A percentile compares a stretch with the other conserved stretches of the same genome.
Evolutionary conservation across 2,113 vertebrate species (phyloP).

Genomic region (Alexandromys fortis): DNA sequence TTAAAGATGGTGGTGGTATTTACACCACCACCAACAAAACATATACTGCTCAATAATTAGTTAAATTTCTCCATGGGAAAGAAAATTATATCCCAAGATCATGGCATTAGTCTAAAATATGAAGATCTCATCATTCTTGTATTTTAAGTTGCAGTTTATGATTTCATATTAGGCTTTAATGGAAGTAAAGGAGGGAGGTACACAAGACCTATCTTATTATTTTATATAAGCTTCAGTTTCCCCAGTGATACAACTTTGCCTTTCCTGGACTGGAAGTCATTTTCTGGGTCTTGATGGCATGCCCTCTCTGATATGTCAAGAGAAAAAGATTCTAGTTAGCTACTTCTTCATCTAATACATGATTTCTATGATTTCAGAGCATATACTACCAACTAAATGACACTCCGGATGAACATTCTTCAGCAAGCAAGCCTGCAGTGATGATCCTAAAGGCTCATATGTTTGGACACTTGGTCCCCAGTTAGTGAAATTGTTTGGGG

Average conservation of each 20-base stretch:
- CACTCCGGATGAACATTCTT: background rate
- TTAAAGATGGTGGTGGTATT: background rate
- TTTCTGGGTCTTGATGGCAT: background rate
- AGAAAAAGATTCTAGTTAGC: background rate
- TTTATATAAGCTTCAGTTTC: background rate
- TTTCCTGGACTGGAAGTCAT: background rate
- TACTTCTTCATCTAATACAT: constrained; percentile 26
- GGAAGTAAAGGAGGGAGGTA: background rate
- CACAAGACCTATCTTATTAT: background rate
- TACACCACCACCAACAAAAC: background rate
- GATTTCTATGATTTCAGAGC: background rate
- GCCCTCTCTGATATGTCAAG: background rate
- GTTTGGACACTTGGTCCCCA: background rate
- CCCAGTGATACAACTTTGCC: background rate
- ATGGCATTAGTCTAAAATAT: constrained; percentile 34
- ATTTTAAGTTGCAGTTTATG: constrained; percentile 33
- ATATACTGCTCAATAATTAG: background rate
- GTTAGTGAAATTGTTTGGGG: background rate
- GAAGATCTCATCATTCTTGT: background rate
- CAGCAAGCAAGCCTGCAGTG: background rate
- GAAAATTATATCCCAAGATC: background rate
- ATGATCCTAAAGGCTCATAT: background rate
- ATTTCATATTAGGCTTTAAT: background rate
- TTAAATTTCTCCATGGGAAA: background rate
- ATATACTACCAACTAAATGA: background rate